phyloP scores from a whole-genome alignment of 2,888 invertebrate species.

The Pristionchus entomophagus region DNA sequence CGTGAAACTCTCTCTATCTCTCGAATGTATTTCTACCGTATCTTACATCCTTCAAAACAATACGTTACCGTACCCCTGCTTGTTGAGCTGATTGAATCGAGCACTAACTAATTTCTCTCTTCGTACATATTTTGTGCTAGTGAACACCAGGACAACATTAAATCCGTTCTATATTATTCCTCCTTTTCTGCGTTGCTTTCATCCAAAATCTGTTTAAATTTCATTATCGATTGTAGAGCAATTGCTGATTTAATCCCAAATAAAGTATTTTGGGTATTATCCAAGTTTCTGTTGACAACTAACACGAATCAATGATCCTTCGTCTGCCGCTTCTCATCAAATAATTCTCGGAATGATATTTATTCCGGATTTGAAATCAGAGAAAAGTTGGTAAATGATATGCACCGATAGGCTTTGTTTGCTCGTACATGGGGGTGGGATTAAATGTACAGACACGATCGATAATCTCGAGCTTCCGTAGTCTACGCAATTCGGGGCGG shows the following conservation, averaged over 20 bases:
- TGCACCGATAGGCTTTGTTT: background rate
- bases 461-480: background rate
- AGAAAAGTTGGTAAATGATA: slow-evolving; percentile 36
- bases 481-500: background rate
- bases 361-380: slow-evolving; percentile 17
- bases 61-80: background rate
- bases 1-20: background rate
- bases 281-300: background rate
- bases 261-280: background rate
- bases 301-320: background rate
- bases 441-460: slow-evolving; percentile 1
- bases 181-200: slow-evolving; percentile 24
- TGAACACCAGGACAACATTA: background rate
- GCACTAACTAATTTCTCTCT: background rate
- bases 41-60: background rate
- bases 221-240: slow-evolving; percentile 9
- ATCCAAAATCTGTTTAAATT: background rate
- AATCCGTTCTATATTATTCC: background rate
- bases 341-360: slow-evolving; percentile 4
- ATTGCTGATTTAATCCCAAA: slow-evolving; percentile 9
- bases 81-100: background rate
- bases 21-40: slow-evolving; percentile 28
- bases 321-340: background rate
- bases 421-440: background rate
- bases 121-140: no score